Evolutionary conservation across 2,888 invertebrate species (phyloP), one percentile per base, ranked within the genome.

Genomic region (Lasioglossum oenotherae): DNA sequence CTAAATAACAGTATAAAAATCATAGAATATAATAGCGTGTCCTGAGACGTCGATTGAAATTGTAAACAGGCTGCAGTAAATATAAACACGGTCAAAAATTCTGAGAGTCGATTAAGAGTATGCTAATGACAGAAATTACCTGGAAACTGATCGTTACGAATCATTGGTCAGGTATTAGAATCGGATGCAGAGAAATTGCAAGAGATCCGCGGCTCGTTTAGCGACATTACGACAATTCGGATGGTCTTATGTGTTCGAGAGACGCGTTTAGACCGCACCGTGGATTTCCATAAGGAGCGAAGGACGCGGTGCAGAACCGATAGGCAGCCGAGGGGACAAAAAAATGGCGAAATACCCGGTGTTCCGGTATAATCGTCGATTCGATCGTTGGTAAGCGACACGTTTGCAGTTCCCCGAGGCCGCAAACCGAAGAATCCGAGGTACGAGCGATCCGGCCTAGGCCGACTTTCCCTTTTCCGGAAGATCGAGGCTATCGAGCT

Each of bases 381-480:
- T 80, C 49, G 85, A 85, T 80, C 85, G 80, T 69, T 57, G 38
- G 84, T 86, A 73, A 57, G 82, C 84, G 78, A 78, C 69, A 81
- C 79, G 80, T 38, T 72, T 31, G 35, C 77, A 77, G 81, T 78
- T 71, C 75, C 53, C 49, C 78, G 86, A 86, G 86, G 81, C 72
- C 82, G 77, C 6, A 44, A 19, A 64, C 31, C 77, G 81, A 80
- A 87, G 87, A 87, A 84, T 87, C 81, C 76, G 67, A 44, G 67
- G 64, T 60, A 23, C 78, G 76, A 19, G 76, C 35, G 77, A 87
- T 82, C 82, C 87, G 88, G 86, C 85, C 87, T 86, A 89, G 87
- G 88, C 88, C 87, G 91, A 91, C 87, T 91, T 89, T 90, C 88
- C 86, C 87, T 88, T 90, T 90, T 88, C 84, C 87, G 88, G 89